Conservation (phyloP, 2,888 invertebrate species). For the Cerceris ruficornis region DNA sequence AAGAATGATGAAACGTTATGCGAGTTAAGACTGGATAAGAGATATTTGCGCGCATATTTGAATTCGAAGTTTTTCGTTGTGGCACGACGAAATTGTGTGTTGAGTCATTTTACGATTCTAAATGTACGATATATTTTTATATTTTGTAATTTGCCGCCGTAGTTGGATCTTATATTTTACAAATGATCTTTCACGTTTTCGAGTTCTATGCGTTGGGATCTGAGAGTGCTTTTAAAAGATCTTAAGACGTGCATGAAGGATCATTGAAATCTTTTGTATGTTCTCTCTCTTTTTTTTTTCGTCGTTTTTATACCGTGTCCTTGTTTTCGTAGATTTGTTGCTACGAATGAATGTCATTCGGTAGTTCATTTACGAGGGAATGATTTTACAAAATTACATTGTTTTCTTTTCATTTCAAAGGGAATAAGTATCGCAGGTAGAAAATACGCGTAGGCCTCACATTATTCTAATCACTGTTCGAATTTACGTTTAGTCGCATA, state of each 20-base stretch:
- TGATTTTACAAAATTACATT: neutral
- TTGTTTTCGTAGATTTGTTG: conserved; percentile 12
- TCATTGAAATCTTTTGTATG: neutral
- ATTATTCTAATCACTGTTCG: conserved; percentile 57
- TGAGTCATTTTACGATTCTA: conserved; percentile 55
- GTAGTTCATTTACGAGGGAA: conserved; percentile 28
- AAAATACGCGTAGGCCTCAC: conserved; percentile 49
- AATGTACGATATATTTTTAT: conserved; percentile 58
- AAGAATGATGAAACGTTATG: conserved; percentile 31
- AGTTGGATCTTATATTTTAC: conserved; percentile 49
- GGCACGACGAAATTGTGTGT: conserved; percentile 50
- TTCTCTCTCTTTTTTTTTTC: conserved; percentile 2
- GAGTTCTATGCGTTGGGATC: conserved; percentile 18
- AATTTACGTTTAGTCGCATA: conserved; percentile 56
- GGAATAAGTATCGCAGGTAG: conserved; percentile 43
- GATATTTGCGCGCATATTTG: conserved; percentile 39
- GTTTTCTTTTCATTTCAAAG: conserved; percentile 28
- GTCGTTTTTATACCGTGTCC: neutral
- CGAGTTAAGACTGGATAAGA: conserved; percentile 63
- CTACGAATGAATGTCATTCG: conserved; percentile 19
- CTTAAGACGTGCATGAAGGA: neutral
- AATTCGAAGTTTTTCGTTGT: conserved; percentile 39
- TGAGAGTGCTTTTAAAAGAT: neutral
- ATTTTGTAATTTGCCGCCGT: conserved; percentile 51
- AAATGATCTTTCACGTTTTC: conserved; percentile 25